Evolutionary conservation across 1,140 invertebrate genomes (phyloP).

Genomic region (Nephila pilipes): DNA sequence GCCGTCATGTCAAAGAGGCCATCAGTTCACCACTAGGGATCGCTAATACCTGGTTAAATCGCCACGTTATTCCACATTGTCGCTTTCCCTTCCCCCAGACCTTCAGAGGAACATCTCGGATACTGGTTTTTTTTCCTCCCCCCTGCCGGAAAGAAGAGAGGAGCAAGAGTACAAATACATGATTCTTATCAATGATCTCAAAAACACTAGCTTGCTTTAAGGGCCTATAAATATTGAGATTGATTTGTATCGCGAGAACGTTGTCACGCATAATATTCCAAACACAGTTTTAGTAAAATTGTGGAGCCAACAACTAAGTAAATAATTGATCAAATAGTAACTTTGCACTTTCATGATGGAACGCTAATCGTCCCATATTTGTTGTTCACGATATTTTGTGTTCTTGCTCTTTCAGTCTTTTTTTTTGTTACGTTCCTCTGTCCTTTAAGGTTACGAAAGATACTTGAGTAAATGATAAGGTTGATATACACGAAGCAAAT

Average conservation of each 20-base stretch:
- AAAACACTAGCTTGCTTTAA: background rate
- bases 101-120: background rate
- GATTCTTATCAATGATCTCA: slow-evolving; percentile 13
- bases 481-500: too few species aligned
- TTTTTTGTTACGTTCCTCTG: too few species aligned
- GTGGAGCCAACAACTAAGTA: too few species aligned
- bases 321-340: too few species aligned
- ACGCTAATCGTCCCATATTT: too few species aligned
- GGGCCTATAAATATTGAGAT: slow-evolving; percentile 31
- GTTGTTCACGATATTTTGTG: too few species aligned
- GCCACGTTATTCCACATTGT: slow-evolving; percentile 51
- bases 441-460: too few species aligned
- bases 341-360: too few species aligned
- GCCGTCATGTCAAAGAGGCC: slow-evolving; percentile 10
- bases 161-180: slow-evolving; percentile 17
- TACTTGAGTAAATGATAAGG: too few species aligned
- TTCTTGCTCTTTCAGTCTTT: too few species aligned
- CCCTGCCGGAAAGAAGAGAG: background rate
- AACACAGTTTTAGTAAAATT: too few species aligned
- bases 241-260: background rate
- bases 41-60: slow-evolving; percentile 38
- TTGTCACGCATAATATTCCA: too few species aligned
- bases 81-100: background rate
- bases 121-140: background rate
- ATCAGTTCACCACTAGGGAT: slow-evolving; percentile 17